Percentiles rank a stretch among this genome's conserved stretches.
phyloP scores from a whole-genome alignment of 2,888 invertebrate species.

The Metallyticus violacea region DNA sequence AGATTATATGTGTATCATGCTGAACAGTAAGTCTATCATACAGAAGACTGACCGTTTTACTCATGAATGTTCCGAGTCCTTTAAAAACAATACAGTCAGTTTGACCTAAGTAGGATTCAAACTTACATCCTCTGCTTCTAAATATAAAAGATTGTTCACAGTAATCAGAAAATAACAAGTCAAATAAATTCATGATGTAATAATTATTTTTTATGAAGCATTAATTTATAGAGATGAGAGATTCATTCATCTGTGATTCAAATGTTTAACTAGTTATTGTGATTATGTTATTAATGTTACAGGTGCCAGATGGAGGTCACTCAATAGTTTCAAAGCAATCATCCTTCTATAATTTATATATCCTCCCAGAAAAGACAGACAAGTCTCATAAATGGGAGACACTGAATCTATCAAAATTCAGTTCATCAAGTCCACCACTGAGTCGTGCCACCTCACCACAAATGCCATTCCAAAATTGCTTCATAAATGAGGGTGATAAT shows the following conservation, averaged over 20 bases:
- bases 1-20: too few species aligned
- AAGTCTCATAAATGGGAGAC: constrained; percentile 92
- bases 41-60: too few species aligned
- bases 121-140: too few species aligned
- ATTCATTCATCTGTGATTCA: not conserved
- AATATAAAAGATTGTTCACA: too few species aligned
- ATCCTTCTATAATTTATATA: constrained; percentile 92
- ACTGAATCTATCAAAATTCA: constrained; percentile 87
- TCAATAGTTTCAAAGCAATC: constrained; percentile 96
- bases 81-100: too few species aligned
- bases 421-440: constrained; percentile 88
- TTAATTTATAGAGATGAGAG: not conserved
- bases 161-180: not conserved
- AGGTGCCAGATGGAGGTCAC: constrained; percentile 88
- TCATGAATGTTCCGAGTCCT: too few species aligned
- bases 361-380: constrained; percentile 90
- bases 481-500: too few species aligned
- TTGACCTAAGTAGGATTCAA: too few species aligned
- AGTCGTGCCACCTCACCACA: constrained; percentile 87
- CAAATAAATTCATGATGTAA: not conserved
- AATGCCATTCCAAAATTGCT: too few species aligned
- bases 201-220: too few species aligned
- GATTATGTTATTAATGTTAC: constrained; percentile 25
- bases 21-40: too few species aligned
- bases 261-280: too few species aligned